phyloP scores from a whole-genome alignment of 2,888 invertebrate genomes.

The Plagodis pulveraria region DNA sequence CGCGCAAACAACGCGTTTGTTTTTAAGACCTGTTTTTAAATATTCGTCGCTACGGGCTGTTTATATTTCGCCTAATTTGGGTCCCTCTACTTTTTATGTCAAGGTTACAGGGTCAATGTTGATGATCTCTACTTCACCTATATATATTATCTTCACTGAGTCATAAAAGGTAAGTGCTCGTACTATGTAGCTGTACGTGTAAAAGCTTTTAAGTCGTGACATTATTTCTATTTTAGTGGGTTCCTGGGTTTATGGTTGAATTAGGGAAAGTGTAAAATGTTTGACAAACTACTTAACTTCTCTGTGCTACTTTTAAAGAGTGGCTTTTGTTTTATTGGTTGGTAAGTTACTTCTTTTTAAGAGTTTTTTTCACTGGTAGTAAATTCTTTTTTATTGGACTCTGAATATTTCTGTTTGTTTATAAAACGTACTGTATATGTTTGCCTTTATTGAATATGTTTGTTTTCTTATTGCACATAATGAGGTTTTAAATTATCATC shows the following conservation, averaged over 20 bases:
- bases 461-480: too few species aligned
- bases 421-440: not conserved
- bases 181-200: slow-evolving; percentile 27
- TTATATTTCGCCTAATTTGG: slow-evolving; percentile 31
- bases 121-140: slow-evolving; percentile 25
- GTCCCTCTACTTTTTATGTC: slow-evolving; percentile 35
- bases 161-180: slow-evolving; percentile 38
- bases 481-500: too few species aligned
- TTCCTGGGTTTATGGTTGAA: slow-evolving; percentile 18
- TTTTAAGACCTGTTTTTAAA: slow-evolving; percentile 40
- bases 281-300: slow-evolving; percentile 22
- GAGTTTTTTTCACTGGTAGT: not conserved
- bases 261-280: slow-evolving; percentile 25
- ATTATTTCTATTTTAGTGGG: slow-evolving; percentile 23
- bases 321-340: slow-evolving; percentile 14
- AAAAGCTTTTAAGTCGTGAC: slow-evolving; percentile 33
- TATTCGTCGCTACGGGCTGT: slow-evolving; percentile 12
- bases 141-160: slow-evolving; percentile 36
- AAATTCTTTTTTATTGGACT: not conserved
- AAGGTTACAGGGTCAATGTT: slow-evolving; percentile 36
- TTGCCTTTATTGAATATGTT: not conserved
- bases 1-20: slow-evolving; percentile 41
- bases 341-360: slow-evolving; percentile 2
- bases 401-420: not conserved
- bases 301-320: slow-evolving; percentile 8